Evolutionary conservation across 2,888 invertebrate species (phyloP), one percentile per base, ranked within the genome.

Genomic region (Leptinotarsa juncta): DNA sequence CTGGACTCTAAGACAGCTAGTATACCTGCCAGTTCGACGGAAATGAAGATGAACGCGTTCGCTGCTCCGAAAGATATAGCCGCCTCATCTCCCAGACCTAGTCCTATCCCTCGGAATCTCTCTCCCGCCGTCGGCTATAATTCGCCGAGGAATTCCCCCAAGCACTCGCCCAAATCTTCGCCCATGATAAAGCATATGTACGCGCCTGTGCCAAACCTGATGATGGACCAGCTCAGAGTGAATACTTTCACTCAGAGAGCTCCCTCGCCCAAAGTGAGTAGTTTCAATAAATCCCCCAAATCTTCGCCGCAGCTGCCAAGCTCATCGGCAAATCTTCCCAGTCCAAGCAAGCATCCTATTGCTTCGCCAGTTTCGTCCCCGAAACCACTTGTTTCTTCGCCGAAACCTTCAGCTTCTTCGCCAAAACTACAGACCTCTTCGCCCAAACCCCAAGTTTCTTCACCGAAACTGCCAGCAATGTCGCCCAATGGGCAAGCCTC

Each of bases 151-250:
- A 78, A 78, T 26, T 83, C 82, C 1, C 81, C 82, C 3, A 82
- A 81, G 68, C 81, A 81, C 62, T 82, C 83, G n/a, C 83, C 83
- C 5, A 83, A 83, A 77, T 83, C 83, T 0, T 83, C 83, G 23
- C 83, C 83, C 10, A 48, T 82, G 51, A 75, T 83, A 5, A 83
- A 83, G 71, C 83, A 82, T 71, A 83, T 82, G 82, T 83, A 80
- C 75, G 80, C 83, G 1, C 81, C 83, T 5, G 66, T 77, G 15
- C 79, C 80, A 15, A 77, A 74, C 48, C 67, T 77, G 42, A 74
- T 79, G 69, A 76, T 80, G 79, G 79, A 79, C 26, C 78, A 76
- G 60, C 69, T 77, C 3, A 71, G 71, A 53, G 73, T 77, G 60
- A 71, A 75, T 18, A 79, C 77, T 5, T 77, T 66, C 70, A 73